These are phyloP conservation scores for Jordanella pulchra DNA, from an alignment of 2,797 vertebrate genomes.

Conservation along the genomic window DNA sequence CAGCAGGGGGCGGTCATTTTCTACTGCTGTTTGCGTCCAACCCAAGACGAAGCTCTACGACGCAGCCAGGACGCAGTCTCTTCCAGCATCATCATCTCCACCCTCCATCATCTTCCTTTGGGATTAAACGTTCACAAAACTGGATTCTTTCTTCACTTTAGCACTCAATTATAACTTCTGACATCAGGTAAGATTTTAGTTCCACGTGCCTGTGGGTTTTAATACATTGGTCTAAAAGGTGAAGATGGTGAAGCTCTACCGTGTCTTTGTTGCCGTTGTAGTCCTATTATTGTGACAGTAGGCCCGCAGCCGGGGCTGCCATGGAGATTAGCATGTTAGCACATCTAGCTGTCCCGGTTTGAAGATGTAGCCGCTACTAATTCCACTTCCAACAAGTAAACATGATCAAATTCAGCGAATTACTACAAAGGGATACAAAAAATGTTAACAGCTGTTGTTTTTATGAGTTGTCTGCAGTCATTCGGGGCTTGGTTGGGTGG, in stretches of 20 bases:
- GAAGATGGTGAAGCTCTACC: not conserved
- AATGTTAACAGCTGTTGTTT: not conserved
- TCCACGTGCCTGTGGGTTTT: not conserved
- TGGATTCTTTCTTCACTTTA: slow-evolving; percentile 16
- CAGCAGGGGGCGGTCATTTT: slow-evolving; percentile 39
- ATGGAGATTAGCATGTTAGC: slow-evolving; percentile 72
- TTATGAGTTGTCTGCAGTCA: not conserved
- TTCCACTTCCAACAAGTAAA: not conserved
- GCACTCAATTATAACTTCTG: slow-evolving; percentile 9
- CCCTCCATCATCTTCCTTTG: slow-evolving; percentile 41
- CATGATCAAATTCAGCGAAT: rapidly evolving
- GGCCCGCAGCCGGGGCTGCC: slow-evolving; percentile 60
- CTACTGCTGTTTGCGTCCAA: rapidly evolving
- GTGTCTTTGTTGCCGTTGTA: slow-evolving; percentile 37
- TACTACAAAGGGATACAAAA: not conserved
- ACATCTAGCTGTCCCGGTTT: slow-evolving; percentile 8
- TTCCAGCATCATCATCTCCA: slow-evolving; percentile 72
- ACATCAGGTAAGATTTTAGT: slow-evolving; percentile 53
- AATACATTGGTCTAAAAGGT: not conserved
- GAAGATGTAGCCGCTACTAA: slow-evolving; percentile 16
- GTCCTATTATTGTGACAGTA: slow-evolving; percentile 12
- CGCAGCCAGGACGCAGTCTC: slow-evolving; percentile 19
- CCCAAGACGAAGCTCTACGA: slow-evolving; percentile 48
- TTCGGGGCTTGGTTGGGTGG: slow-evolving; percentile 17
- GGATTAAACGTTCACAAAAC: slow-evolving; percentile 20